Percentiles rank a stretch among this genome's conserved stretches.
These are phyloP conservation scores for Dolomedes plantarius DNA, from an alignment of 2,888 invertebrate species.

Conservation along the genomic window DNA sequence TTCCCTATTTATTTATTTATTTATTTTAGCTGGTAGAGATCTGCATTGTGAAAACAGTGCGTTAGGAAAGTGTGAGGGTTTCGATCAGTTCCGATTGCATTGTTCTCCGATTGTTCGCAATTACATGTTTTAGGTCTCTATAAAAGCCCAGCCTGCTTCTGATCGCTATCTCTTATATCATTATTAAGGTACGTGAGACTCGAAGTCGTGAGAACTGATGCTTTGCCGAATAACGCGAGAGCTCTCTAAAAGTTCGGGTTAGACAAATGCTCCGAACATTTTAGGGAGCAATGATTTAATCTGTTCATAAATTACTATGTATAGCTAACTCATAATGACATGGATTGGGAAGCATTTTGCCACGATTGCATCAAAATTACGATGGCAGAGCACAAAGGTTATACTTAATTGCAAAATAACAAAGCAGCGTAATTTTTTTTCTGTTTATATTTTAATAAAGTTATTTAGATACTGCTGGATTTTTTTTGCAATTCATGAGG, in stretches of 20 bases:
- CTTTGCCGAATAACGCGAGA: background rate
- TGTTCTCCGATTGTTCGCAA: background rate
- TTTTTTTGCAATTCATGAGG: no score
- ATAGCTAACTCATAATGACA: background rate
- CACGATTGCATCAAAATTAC: no score
- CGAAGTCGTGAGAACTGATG: slow-evolving; percentile 3
- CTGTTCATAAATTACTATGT: background rate
- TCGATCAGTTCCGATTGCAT: background rate
- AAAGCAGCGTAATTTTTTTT: no score
- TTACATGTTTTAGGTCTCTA: background rate
- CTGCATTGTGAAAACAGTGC: background rate
- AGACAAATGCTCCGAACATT: no score
- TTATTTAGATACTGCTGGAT: no score
- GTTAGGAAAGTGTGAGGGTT: background rate
- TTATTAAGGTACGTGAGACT: background rate
- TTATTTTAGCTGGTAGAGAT: no score
- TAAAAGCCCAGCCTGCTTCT: background rate
- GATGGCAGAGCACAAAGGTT: no score
- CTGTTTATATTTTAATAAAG: no score
- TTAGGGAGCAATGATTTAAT: no score
- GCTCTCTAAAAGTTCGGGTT: background rate
- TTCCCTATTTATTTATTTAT: no score
- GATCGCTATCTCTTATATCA: background rate
- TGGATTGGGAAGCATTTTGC: no score
- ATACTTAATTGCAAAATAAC: no score